Evolutionary conservation across 2,797 vertebrate species (phyloP).

Genomic region (Sebastes taczanowskii): DNA sequence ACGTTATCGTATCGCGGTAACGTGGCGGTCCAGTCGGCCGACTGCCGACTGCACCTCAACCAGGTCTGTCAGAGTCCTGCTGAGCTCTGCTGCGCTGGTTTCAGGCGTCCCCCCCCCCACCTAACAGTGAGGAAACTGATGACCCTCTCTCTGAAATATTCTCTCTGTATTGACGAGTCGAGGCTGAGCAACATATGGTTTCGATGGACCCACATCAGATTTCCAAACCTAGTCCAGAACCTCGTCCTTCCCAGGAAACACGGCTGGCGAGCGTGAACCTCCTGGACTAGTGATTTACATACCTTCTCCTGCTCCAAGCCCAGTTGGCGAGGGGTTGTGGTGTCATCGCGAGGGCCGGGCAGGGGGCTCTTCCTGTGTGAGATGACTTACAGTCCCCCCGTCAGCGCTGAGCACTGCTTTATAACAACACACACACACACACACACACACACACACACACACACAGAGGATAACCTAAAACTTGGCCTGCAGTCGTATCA

Average conservation of each 20-base stretch:
- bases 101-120: background rate
- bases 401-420: conserved; percentile 34
- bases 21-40: too few relatives aligned
- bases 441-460: too few relatives aligned
- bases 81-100: background rate
- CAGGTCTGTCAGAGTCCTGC: background rate
- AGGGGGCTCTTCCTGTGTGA: conserved; percentile 70
- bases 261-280: conserved; percentile 45
- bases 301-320: conserved; percentile 47
- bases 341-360: conserved; percentile 62
- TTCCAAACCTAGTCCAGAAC: conserved; percentile 47
- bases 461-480: background rate
- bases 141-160: conserved; percentile 12
- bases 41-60: background rate
- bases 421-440: conserved; percentile 5
- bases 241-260: conserved; percentile 51
- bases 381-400: conserved; percentile 70
- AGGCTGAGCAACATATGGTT: conserved; percentile 55
- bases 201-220: conserved; percentile 43
- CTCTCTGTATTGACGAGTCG: background rate
- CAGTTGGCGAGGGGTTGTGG: conserved; percentile 49
- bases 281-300: conserved; percentile 65
- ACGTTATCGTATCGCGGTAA: too few relatives aligned
- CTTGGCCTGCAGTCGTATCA: conserved; percentile 29
- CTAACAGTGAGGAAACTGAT: conserved; percentile 2